Evolutionary conservation across 2,113 vertebrate species (phyloP).

Genomic region (Chionis minor): DNA sequence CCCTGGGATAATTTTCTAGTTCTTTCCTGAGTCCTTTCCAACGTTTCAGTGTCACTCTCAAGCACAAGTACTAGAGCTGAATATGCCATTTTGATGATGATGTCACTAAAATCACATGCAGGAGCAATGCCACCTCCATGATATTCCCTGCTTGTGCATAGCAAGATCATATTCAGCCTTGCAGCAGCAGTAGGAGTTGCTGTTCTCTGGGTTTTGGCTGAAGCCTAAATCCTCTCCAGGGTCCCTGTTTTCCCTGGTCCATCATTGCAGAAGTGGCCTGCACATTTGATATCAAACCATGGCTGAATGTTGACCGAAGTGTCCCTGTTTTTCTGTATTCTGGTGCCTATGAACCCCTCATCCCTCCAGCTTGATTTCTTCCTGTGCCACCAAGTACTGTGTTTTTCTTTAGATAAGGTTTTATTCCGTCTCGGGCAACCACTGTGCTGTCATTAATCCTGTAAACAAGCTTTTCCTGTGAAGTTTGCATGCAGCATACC

Average conservation of each 20-base stretch:
- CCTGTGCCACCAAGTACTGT: slow-evolving; percentile 10
- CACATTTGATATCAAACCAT: neutral
- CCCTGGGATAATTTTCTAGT: slow-evolving; percentile 17
- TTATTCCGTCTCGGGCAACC: slow-evolving; percentile 1
- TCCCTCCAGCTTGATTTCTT: slow-evolving; percentile 10
- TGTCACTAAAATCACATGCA: neutral
- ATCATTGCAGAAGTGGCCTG: neutral
- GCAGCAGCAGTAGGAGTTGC: neutral
- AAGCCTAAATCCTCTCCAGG: neutral
- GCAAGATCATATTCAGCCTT: neutral
- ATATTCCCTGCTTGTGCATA: neutral
- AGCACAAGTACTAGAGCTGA: neutral
- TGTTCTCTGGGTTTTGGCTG: neutral
- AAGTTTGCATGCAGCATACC: neutral
- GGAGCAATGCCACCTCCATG: neutral
- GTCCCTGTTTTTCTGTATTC: neutral
- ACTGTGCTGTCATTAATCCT: neutral
- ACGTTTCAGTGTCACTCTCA: neutral
- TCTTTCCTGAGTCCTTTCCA: slow-evolving; percentile 28
- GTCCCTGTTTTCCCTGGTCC: neutral
- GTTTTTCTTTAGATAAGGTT: slow-evolving; percentile 47
- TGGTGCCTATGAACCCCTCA: neutral
- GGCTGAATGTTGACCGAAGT: neutral
- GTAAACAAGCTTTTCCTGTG: neutral
- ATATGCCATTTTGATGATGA: neutral